Percentiles rank a stretch among this genome's conserved stretches.
Conservation (phyloP, 2,797 vertebrate species). For the Streptopelia turtur region DNA sequence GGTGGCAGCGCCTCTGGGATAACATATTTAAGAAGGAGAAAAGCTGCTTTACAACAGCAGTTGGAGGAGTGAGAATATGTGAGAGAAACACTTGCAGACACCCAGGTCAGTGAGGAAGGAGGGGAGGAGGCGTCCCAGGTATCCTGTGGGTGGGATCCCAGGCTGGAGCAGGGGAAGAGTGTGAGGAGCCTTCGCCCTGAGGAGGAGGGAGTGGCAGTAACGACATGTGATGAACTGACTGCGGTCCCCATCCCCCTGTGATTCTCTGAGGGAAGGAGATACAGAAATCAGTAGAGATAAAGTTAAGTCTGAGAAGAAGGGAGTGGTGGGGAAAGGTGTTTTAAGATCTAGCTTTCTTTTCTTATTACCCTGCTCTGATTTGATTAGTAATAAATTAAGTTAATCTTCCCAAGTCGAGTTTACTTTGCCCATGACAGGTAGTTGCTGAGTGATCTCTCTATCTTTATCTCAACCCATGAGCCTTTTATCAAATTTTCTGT, state of each 20-base stretch:
- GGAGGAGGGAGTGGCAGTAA: neutral
- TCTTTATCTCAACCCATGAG: neutral
- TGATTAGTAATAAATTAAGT: neutral
- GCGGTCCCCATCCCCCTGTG: neutral
- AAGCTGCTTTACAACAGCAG: neutral
- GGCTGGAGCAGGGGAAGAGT: neutral
- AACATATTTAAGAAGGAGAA: neutral
- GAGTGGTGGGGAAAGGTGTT: neutral
- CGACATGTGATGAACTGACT: neutral
- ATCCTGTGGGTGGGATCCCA: accelerated
- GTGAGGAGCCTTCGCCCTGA: neutral
- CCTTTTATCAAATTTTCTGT: neutral
- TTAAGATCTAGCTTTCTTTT: neutral
- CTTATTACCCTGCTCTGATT: neutral
- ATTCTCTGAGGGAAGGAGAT: accelerated
- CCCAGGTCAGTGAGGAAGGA: neutral
- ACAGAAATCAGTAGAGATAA: neutral
- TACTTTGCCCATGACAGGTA: neutral
- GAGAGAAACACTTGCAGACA: neutral
- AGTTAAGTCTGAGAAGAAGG: neutral
- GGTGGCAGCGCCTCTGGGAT: neutral
- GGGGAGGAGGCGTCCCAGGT: neutral
- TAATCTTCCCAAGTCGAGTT: neutral
- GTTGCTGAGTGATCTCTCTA: neutral
- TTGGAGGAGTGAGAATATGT: neutral